Evolutionary conservation across 2,113 vertebrate genomes (phyloP).

Genomic region (Promerops cafer): DNA sequence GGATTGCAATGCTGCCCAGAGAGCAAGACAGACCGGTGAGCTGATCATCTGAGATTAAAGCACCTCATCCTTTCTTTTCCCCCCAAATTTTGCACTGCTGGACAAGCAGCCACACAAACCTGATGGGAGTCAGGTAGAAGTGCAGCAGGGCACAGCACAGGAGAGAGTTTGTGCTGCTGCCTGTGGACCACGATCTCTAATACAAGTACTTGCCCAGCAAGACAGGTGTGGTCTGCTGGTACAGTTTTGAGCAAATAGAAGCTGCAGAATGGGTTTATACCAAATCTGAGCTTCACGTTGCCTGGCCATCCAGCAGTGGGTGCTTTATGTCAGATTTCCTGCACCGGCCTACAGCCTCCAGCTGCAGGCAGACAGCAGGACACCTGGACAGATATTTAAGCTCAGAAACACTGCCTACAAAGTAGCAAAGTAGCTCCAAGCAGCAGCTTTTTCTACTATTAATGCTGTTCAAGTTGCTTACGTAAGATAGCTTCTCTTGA

Average conservation of each 20-base stretch:
- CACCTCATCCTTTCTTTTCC: neutral
- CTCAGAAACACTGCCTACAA: neutral
- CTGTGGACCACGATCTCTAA: neutral
- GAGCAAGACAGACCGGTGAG: neutral
- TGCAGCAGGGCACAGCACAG: neutral
- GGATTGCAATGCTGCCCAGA: conserved; percentile 69
- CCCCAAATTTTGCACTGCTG: neutral
- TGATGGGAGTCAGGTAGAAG: rapidly evolving
- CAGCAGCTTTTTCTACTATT: neutral
- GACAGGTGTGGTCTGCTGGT: neutral
- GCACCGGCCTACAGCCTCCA: neutral
- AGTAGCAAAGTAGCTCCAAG: neutral
- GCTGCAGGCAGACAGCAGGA: neutral
- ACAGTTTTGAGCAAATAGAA: neutral
- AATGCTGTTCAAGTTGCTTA: neutral
- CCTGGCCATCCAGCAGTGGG: neutral
- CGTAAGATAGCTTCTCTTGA: neutral
- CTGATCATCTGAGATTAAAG: neutral
- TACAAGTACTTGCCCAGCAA: rapidly evolving
- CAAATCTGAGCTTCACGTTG: neutral
- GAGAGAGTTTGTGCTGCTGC: neutral
- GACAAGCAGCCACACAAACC: neutral
- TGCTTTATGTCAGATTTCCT: neutral
- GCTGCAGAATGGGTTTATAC: neutral
- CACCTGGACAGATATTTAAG: neutral